Evolutionary conservation across 1,140 invertebrate genomes (phyloP).

Genomic region (Gerris buenoi): DNA sequence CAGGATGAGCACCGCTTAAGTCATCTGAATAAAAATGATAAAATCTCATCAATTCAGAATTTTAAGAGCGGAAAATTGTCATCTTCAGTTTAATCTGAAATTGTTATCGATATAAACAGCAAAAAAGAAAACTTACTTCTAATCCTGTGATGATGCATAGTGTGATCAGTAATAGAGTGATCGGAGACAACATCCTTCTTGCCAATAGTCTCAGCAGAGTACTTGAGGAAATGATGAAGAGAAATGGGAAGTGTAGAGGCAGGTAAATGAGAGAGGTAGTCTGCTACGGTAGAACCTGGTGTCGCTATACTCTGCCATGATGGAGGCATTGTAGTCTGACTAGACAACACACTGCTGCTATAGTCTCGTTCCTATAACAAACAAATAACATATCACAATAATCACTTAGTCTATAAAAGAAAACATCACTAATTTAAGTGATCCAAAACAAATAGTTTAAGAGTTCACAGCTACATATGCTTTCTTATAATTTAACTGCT

Average conservation of each 20-base stretch:
- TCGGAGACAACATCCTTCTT: slow-evolving; percentile 42
- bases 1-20: neutral
- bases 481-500: no score
- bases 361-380: slow-evolving; percentile 10
- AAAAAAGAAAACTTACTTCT: neutral
- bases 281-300: slow-evolving; percentile 60
- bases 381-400: no score
- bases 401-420: no score
- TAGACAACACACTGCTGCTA: slow-evolving; percentile 9
- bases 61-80: no score
- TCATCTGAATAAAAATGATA: neutral
- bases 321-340: slow-evolving; percentile 22
- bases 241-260: slow-evolving; percentile 58
- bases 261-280: slow-evolving; percentile 63
- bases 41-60: no score
- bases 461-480: no score
- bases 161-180: slow-evolving; percentile 9
- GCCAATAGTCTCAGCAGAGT: slow-evolving; percentile 52
- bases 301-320: slow-evolving; percentile 60
- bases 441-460: no score
- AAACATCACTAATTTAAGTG: no score
- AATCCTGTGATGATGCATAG: neutral
- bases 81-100: no score
- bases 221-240: slow-evolving; percentile 69
- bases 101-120: no score